phyloP scores from a whole-genome alignment of 2,113 vertebrate species.

The Tor tambroides region DNA sequence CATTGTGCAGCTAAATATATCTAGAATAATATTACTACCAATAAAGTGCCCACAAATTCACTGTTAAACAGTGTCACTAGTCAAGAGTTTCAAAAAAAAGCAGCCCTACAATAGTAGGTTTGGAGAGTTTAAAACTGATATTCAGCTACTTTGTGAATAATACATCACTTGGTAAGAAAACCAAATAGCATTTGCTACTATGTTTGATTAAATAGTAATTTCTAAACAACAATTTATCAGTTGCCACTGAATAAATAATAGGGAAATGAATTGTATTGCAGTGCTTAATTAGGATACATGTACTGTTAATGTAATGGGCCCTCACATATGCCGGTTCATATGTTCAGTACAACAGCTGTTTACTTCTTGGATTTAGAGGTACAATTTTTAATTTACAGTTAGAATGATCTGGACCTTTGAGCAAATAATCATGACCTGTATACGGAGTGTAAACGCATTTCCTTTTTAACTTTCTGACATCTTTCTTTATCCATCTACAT shows the following conservation, averaged over 20 bases:
- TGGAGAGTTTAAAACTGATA: constrained; percentile 22
- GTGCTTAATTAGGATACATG: background rate
- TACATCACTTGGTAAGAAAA: constrained; percentile 1
- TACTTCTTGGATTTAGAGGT: background rate
- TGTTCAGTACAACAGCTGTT: background rate
- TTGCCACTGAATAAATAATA: constrained; percentile 15
- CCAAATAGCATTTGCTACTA: background rate
- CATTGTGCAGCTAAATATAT: background rate
- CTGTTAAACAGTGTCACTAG: constrained; percentile 20
- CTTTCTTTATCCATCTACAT: constrained; percentile 5
- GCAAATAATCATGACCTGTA: constrained; percentile 19
- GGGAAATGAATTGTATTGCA: background rate
- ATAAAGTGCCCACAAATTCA: constrained; percentile 35
- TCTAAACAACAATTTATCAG: constrained; percentile 8
- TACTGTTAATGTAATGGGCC: background rate
- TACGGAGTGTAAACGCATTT: background rate
- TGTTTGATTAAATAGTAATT: constrained; percentile 6
- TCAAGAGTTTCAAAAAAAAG: constrained; percentile 29
- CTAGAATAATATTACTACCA: constrained; percentile 11
- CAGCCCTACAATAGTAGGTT: constrained; percentile 5
- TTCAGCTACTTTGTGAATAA: background rate
- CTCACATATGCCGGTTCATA: background rate
- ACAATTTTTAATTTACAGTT: background rate
- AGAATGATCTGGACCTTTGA: background rate
- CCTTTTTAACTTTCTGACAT: constrained; percentile 14